These are phyloP conservation scores for Ophraella communa DNA, from an alignment of 2,888 invertebrate genomes.

Conservation along the genomic window DNA sequence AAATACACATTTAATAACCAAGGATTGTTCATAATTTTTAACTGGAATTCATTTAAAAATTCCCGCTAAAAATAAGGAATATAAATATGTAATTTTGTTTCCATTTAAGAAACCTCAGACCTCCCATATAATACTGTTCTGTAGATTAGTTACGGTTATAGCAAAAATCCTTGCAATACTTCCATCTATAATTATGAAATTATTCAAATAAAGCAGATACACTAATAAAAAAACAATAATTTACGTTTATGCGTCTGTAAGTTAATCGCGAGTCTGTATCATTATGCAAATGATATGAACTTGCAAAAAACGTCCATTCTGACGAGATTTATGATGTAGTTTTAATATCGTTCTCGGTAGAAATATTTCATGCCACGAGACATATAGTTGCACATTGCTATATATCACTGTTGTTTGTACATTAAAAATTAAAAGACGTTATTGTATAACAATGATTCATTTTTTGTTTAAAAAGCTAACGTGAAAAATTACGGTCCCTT, in stretches of 20 bases:
- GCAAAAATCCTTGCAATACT: conserved; percentile 2
- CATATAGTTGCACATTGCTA: background rate
- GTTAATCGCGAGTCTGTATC: conserved; percentile 33
- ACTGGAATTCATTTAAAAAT: too few species aligned
- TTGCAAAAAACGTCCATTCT: conserved; percentile 36
- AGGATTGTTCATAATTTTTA: too few species aligned
- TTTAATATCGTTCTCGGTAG: conserved; percentile 25
- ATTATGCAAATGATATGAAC: conserved; percentile 38
- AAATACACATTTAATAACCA: too few species aligned
- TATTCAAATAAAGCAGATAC: conserved; percentile 21
- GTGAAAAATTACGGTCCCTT: background rate
- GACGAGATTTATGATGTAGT: conserved; percentile 31
- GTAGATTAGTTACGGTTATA: background rate
- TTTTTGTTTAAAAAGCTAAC: too few species aligned
- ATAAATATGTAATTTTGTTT: too few species aligned
- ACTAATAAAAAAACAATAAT: conserved; percentile 31
- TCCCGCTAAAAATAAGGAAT: too few species aligned
- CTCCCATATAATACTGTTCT: background rate
- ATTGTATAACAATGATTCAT: too few species aligned
- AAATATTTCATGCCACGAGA: conserved; percentile 17
- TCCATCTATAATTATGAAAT: conserved; percentile 14
- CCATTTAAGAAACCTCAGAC: background rate
- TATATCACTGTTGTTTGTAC: background rate
- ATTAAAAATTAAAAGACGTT: too few species aligned
- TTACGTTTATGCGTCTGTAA: conserved; percentile 30